Evolutionary conservation across 2,888 invertebrate genomes (phyloP), one percentile per base, ranked within the genome.

Genomic region (Zygaena filipendulae): DNA sequence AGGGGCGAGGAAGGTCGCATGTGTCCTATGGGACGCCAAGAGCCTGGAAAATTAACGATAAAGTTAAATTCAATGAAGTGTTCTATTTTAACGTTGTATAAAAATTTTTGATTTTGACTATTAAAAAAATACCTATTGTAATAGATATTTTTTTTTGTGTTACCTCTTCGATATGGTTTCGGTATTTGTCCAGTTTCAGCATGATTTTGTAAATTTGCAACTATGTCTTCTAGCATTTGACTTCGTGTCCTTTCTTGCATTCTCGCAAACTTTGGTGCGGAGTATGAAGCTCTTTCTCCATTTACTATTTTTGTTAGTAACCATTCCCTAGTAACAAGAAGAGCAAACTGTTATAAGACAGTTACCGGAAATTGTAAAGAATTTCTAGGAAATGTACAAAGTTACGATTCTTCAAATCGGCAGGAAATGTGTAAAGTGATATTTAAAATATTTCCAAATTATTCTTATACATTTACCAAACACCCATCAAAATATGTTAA

Each of bases 141-240:
- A n/a, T n/a, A n/a, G n/a, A n/a, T n/a, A n/a, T n/a, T n/a, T n/a
- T n/a, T n/a, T n/a, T n/a, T n/a, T n/a, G n/a, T n/a, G n/a, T 1
- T 54, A 85, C 90, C 90, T 81, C 87, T 85, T 68, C 94, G 84
- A 62, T 95, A 95, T 12, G 95, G 95, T 72, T 95, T 95, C 6
- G 95, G 95, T 66, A 95, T 95, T 72, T 95, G 94, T 35, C 95
- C 95, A 22, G 95, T 95, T 72, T 95, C 95, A 0, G 93, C 94
- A 55, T 95, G 95, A 70, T 95, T 95, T 45, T 93, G 92, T 45
- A 95, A 71, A 72, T 95, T 95, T 41, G 94, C 94, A 5, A 95
- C 95, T 35, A 95, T 91, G 55, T 95, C 95, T 66, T 95, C 95
- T 18, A 95, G 81, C 95, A 95, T 95, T 68, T 95, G 95, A 37